phyloP scores from a whole-genome alignment of 2,888 invertebrate species.

The Itoplectis maculator region DNA sequence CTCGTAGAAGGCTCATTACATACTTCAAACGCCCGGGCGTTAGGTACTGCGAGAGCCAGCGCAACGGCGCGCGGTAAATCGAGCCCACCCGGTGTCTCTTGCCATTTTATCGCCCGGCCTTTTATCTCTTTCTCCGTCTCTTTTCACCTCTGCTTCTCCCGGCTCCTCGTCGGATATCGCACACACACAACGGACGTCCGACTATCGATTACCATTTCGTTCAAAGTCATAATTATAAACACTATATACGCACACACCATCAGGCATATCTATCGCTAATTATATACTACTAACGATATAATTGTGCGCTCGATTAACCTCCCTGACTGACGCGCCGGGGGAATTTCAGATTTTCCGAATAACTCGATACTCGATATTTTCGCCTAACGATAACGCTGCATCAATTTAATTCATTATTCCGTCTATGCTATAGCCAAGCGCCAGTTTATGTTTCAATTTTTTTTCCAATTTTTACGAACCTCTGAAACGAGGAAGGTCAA shows the following conservation, averaged over 20 bases:
- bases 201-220: constrained; percentile 7
- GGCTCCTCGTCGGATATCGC: constrained; percentile 15
- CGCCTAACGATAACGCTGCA: too few relatives aligned
- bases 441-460: too few relatives aligned
- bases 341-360: background rate
- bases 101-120: constrained; percentile 57
- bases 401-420: too few relatives aligned
- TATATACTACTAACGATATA: background rate
- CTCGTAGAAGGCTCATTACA: constrained; percentile 63
- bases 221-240: constrained; percentile 13
- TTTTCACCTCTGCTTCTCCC: background rate
- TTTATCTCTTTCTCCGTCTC: constrained; percentile 45
- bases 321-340: background rate
- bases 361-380: background rate
- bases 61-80: constrained; percentile 49
- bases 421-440: too few relatives aligned
- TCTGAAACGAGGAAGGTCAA: too few relatives aligned
- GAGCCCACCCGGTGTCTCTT: constrained; percentile 50
- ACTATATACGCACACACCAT: background rate
- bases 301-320: background rate
- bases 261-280: background rate
- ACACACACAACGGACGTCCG: background rate
- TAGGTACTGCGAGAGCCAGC: constrained; percentile 40
- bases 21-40: constrained; percentile 63
- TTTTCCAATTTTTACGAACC: too few relatives aligned